These are phyloP conservation scores for Hypselothyrea guttata DNA, from an alignment of 2,888 invertebrate species.

Conservation along the genomic window DNA sequence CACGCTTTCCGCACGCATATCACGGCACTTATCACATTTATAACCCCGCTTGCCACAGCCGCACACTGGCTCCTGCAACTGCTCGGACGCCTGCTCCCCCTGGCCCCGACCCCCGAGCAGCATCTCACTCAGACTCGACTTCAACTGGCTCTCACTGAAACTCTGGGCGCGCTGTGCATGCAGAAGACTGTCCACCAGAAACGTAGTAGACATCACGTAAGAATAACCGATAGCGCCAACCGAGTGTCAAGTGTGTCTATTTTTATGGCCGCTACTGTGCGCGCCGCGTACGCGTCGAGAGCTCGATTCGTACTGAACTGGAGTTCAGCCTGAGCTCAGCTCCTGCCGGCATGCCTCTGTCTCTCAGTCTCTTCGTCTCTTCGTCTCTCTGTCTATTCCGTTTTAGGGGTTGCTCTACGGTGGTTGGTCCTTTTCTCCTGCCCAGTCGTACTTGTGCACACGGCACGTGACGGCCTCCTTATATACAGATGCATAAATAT, in stretches of 20 bases:
- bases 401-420: constrained; percentile 80
- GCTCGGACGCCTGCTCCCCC: constrained; percentile 26
- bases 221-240: background rate
- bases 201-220: constrained; percentile 81
- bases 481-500: constrained; percentile 11
- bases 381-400: too few relatives aligned
- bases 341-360: constrained; percentile 31
- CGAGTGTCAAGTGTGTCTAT: constrained; percentile 24
- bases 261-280: constrained; percentile 32
- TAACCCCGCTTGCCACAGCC: constrained; percentile 64
- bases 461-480: constrained; percentile 61
- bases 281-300: constrained; percentile 71
- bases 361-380: too few relatives aligned
- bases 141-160: constrained; percentile 72
- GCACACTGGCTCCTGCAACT: constrained; percentile 36
- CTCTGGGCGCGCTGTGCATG: constrained; percentile 76
- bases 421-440: constrained; percentile 81
- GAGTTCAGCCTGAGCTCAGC: constrained; percentile 17
- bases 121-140: constrained; percentile 72
- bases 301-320: constrained; percentile 70
- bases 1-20: constrained; percentile 70
- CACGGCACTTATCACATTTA: constrained; percentile 73
- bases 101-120: constrained; percentile 70
- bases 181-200: constrained; percentile 81
- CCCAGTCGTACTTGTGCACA: constrained; percentile 67